These are phyloP conservation scores for Ephestia elutella DNA, from an alignment of 1,140 invertebrate species.

Conservation along the genomic window DNA sequence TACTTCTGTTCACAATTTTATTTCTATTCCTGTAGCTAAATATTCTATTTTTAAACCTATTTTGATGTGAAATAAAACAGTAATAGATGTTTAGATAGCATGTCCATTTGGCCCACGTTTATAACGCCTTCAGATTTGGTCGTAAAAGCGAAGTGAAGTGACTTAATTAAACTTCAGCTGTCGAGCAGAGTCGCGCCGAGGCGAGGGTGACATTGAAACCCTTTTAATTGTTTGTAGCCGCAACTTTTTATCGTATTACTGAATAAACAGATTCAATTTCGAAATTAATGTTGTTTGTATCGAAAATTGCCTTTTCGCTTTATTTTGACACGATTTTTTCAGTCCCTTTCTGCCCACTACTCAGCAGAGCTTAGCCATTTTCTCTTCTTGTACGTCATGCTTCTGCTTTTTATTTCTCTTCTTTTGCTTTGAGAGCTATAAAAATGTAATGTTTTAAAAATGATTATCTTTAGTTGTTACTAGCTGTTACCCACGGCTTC, in stretches of 20 bases:
- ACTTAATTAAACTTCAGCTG: conserved; percentile 3
- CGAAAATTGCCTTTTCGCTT: neutral
- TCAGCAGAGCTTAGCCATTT: neutral
- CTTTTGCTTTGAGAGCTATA: too few relatives aligned
- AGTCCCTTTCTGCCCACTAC: too few relatives aligned
- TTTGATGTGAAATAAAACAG: too few relatives aligned
- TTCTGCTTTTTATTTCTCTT: neutral
- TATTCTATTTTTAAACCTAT: too few relatives aligned
- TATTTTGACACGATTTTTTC: neutral
- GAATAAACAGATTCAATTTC: neutral
- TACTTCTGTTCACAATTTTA: too few relatives aligned
- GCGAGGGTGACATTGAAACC: neutral
- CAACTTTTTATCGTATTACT: neutral
- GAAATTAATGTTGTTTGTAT: neutral
- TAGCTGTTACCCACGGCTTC: too few relatives aligned
- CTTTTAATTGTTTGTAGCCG: conserved; percentile 1
- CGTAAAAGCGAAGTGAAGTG: neutral
- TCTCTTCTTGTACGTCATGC: neutral
- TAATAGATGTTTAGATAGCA: too few relatives aligned
- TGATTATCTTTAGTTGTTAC: too few relatives aligned
- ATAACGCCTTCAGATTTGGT: conserved; percentile 2
- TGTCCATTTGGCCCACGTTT: neutral
- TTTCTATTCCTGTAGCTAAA: too few relatives aligned
- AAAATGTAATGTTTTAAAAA: too few relatives aligned
- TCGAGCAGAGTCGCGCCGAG: neutral